These are phyloP conservation scores for Sylvilagus floridanus DNA, from an alignment of 2,797 vertebrate genomes.

Conservation along the genomic window DNA sequence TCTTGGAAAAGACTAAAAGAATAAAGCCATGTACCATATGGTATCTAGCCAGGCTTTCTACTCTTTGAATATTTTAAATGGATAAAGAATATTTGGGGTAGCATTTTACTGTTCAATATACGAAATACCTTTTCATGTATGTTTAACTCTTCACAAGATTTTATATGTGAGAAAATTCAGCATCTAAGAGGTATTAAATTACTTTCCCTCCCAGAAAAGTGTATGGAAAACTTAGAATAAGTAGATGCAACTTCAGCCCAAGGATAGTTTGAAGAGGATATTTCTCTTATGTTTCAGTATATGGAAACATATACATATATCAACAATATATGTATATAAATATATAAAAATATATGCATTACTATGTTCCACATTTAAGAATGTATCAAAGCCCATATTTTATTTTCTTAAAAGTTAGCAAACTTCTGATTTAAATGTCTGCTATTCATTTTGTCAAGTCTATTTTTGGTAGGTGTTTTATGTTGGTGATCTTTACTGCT, in stretches of 20 bases:
- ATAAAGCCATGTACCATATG: background rate
- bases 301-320: background rate
- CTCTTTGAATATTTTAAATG: background rate
- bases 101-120: background rate
- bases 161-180: constrained; percentile 34
- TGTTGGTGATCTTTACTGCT: background rate
- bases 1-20: constrained; percentile 28
- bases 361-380: background rate
- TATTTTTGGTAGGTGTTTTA: background rate
- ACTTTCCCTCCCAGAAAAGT: background rate
- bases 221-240: background rate
- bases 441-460: background rate
- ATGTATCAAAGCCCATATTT: background rate
- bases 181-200: background rate
- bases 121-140: background rate
- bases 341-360: background rate
- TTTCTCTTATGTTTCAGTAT: background rate
- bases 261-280: background rate
- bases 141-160: background rate
- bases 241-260: background rate
- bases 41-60: background rate
- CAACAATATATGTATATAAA: background rate
- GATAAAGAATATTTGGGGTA: background rate
- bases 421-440: background rate
- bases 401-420: background rate